Percentiles rank a stretch among this genome's conserved stretches.
These are phyloP conservation scores for Typhlomys cinereus DNA, from an alignment of 2,113 vertebrate genomes.

Conservation along the genomic window DNA sequence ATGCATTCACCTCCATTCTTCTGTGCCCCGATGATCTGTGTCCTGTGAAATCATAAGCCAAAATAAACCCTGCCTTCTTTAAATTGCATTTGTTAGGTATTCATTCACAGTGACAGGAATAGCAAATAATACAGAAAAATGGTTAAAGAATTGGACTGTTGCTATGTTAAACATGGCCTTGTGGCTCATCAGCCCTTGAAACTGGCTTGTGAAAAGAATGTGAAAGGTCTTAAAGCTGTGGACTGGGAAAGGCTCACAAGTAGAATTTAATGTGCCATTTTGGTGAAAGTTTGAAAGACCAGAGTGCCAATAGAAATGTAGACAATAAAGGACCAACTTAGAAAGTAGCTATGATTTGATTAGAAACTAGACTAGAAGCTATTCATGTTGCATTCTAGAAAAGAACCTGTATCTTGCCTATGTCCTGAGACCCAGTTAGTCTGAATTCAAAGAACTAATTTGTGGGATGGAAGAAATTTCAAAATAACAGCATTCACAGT, in stretches of 20 bases:
- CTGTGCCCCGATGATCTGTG: not conserved
- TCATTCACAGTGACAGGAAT: not conserved
- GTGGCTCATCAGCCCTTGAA: not conserved
- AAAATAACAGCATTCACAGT: not conserved
- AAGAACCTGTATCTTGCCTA: not conserved
- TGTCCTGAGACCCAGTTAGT: not conserved
- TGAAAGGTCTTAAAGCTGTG: not conserved
- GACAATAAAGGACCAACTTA: not conserved
- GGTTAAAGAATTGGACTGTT: not conserved
- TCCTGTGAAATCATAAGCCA: not conserved
- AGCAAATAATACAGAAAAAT: not conserved
- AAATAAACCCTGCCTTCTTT: not conserved
- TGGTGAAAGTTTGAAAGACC: too few species aligned
- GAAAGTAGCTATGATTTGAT: not conserved
- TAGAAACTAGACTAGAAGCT: not conserved
- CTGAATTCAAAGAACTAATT: not conserved
- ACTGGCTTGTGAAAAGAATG: not conserved
- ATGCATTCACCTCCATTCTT: not conserved
- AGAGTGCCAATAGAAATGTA: not conserved
- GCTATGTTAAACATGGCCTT: not conserved
- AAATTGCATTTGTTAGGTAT: not conserved
- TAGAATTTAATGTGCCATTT: not conserved
- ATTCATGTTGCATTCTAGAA: not conserved
- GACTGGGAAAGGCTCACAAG: not conserved
- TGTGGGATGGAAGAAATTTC: not conserved